Evolutionary conservation across 1,140 invertebrate species (phyloP), one percentile per base, ranked within the genome.

Genomic region (Tribolium castaneum): DNA sequence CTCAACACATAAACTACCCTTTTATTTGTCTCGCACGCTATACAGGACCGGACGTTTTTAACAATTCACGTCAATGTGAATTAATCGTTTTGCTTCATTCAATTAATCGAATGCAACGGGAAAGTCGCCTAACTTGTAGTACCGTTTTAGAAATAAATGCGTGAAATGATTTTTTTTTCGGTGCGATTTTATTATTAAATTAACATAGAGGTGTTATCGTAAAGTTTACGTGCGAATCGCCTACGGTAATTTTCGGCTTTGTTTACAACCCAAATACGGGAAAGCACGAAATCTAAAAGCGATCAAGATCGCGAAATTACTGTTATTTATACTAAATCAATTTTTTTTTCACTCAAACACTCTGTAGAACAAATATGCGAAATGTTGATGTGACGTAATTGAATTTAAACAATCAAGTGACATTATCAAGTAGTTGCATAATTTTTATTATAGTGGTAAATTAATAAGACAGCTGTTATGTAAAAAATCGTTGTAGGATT

Each of bases 1-100:
- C 22, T 22, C 54, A 59, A 59, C 54, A 14, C 10, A 19, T 19
- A 22, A 59, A 59, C 54, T 19, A 59, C 54, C 54, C 54, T 30
- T 19, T 19, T 59, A 59, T 59, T 59, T 59, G 54, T 59, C 22
- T 45, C 9, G 54, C 54, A 59, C 54, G 54, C 54, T 25, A 45
- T 9, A 39, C n/a, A 30, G 25, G 39, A 59, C 54, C 16, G 10
- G 16, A 59, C 13, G 16, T 52, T 52, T 19, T 19, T 16, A 59
- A 59, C 54, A 22, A 22, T 59, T 59, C 54, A 30, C 54, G 19
- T 59, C 54, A 59, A 19, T 25, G 7, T 59, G 54, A 59, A 59
- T 59, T 59, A 59, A 59, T 59, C 25, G 54, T 59, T 59, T 59
- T 59, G 19, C 19, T 19, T 59, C 54, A 59, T 19, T 59, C 54